Conservation (phyloP, 2,888 invertebrate genomes). For the Patella caerulea region DNA sequence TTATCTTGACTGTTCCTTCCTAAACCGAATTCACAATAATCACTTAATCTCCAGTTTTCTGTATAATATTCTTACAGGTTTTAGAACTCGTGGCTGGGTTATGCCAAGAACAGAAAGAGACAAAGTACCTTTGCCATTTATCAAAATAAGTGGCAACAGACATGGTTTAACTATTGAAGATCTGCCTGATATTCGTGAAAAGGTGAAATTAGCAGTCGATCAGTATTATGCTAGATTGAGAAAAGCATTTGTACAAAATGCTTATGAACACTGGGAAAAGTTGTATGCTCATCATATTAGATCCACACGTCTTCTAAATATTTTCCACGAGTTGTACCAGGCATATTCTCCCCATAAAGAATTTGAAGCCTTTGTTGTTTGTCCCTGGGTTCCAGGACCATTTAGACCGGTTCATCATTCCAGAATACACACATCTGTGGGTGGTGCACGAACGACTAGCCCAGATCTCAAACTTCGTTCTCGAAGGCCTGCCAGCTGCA, state of each 20-base stretch:
- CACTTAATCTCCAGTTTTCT: too few relatives aligned
- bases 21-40: too few relatives aligned
- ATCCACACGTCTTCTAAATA: constrained; percentile 47
- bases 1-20: too few relatives aligned
- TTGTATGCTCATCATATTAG: constrained; percentile 46
- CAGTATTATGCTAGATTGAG: constrained; percentile 50
- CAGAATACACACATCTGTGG: neutral
- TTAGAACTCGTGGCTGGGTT: constrained; percentile 36
- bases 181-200: constrained; percentile 49
- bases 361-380: constrained; percentile 57
- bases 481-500: neutral
- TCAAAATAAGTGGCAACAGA: constrained; percentile 41
- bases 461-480: neutral
- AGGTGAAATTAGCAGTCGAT: constrained; percentile 43
- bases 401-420: constrained; percentile 30
- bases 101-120: constrained; percentile 43
- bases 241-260: constrained; percentile 43
- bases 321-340: constrained; percentile 49
- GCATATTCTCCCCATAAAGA: constrained; percentile 59
- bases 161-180: constrained; percentile 53
- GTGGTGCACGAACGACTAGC: neutral
- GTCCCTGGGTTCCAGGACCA: constrained; percentile 58
- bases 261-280: constrained; percentile 55
- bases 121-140: constrained; percentile 47
- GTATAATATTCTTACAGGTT: too few relatives aligned